Conservation (phyloP, 2,113 vertebrate genomes). For the Ardeotis arabs region DNA sequence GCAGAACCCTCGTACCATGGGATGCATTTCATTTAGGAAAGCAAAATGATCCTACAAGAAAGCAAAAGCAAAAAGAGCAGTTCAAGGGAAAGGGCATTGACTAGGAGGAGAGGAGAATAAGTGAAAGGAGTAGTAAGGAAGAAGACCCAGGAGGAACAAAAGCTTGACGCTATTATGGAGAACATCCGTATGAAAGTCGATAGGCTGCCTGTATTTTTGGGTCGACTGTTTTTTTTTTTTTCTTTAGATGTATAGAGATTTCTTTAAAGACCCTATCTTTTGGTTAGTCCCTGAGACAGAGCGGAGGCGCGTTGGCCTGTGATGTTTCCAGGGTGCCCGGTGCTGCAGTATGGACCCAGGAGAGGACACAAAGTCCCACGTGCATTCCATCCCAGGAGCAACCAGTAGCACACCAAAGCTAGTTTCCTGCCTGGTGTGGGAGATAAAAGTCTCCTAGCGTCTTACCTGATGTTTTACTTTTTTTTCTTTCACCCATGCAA, state of each 20-base stretch:
- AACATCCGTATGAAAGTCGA: neutral
- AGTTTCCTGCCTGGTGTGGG: neutral
- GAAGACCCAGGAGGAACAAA: neutral
- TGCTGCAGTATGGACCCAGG: neutral
- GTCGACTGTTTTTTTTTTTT: neutral
- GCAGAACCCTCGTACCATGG: neutral
- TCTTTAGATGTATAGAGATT: neutral
- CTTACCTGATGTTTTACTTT: neutral
- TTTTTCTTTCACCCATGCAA: neutral
- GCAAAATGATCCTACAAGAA: neutral
- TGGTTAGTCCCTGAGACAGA: neutral
- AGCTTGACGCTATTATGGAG: neutral
- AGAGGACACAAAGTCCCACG: neutral
- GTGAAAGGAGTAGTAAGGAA: neutral
- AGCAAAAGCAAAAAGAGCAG: neutral
- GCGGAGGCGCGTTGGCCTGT: neutral
- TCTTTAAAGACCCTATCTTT: neutral
- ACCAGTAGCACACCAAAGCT: neutral
- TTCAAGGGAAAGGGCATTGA: neutral
- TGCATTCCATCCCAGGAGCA: neutral
- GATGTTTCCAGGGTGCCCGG: neutral
- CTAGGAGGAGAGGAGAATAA: neutral
- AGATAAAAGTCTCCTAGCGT: neutral
- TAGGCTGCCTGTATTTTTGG: neutral
- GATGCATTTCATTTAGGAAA: neutral